Base-by-base conservation (phyloP, 2,113 vertebrate genomes). In the Charina bottae region DNA sequence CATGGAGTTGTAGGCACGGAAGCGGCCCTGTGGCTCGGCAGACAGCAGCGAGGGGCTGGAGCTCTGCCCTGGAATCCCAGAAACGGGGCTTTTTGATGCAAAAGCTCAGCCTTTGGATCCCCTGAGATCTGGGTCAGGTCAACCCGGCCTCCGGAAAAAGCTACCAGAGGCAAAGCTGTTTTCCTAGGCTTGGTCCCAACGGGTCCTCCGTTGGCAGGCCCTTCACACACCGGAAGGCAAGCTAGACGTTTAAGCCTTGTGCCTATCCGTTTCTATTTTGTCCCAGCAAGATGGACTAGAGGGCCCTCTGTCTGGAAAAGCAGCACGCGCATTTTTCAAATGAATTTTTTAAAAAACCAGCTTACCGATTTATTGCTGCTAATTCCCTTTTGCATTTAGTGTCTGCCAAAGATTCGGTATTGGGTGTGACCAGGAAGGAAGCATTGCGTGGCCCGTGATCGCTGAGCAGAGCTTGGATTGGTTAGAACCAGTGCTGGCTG, bases 31-130 rank as follows among this genome's bases (percentile, higher is more conserved):
- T 0, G 62, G 62, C 62, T 64, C 62, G 10, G 62, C 28, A 78
- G 33, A 37, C 19, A 37, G 33, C n/a, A 17, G 26, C 23, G 1
- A 1, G n/a, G 4, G 6, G 11, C 72, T 78, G 28, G 72, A 78
- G 33, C 17, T 37, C 17, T 37, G n/a, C 72, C 72, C n/a, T 78
- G 72, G 33, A n/a, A 17, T 78, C 17, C 33, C 19, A 15, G 72
- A 37, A 78, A 2, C 0, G 0, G 60, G 3, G 23, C 0, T 28
- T 12, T 62, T 11, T 8, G 2, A 3, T 9, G 24, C 56, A 26
- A 10, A 62, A 26, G 24, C 60, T 3, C 60, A 28, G 26, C 3
- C 11, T 15, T 13, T n/a, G 62, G 11, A 68, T 5, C 26, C 28
- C 28, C 62, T 28, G n/a, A 68, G 62, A 13, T 62, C 62, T 68